These are phyloP conservation scores for Heterochromis multidens DNA, from an alignment of 2,113 vertebrate genomes.

Conservation along the genomic window DNA sequence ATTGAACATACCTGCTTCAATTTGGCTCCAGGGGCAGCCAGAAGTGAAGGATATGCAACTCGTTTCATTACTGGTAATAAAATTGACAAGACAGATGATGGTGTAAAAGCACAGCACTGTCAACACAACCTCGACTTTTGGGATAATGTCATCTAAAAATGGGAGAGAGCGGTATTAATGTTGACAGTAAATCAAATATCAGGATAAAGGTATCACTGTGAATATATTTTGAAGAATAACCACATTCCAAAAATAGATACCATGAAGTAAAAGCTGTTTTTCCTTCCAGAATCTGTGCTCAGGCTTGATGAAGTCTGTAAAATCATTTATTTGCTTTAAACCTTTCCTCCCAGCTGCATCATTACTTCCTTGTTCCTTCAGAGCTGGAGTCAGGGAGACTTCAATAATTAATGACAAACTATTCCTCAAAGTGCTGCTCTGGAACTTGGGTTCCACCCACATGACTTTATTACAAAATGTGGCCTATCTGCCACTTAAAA, in stretches of 20 bases:
- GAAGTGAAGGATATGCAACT: neutral
- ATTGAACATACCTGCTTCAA: neutral
- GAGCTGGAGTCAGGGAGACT: neutral
- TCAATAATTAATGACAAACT: constrained; percentile 50
- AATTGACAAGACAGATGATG: neutral
- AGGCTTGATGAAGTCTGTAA: neutral
- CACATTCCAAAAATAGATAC: neutral
- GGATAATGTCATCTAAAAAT: neutral
- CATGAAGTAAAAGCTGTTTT: neutral
- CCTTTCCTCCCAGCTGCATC: constrained; percentile 22
- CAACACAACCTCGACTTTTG: neutral
- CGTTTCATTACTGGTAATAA: neutral
- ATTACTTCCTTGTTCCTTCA: constrained; percentile 4
- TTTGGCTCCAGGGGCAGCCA: neutral
- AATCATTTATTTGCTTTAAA: constrained; percentile 27
- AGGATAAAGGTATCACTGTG: neutral
- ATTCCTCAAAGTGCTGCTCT: constrained; percentile 23
- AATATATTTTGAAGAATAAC: neutral
- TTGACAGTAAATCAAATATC: neutral
- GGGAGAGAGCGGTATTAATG: neutral
- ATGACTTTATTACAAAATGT: neutral
- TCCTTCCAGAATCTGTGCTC: neutral
- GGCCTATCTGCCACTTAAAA: neutral
- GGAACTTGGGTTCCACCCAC: constrained; percentile 12
- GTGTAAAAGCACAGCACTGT: neutral